Evolutionary conservation across 2,888 invertebrate species (phyloP).

Genomic region (Amiota minor): DNA sequence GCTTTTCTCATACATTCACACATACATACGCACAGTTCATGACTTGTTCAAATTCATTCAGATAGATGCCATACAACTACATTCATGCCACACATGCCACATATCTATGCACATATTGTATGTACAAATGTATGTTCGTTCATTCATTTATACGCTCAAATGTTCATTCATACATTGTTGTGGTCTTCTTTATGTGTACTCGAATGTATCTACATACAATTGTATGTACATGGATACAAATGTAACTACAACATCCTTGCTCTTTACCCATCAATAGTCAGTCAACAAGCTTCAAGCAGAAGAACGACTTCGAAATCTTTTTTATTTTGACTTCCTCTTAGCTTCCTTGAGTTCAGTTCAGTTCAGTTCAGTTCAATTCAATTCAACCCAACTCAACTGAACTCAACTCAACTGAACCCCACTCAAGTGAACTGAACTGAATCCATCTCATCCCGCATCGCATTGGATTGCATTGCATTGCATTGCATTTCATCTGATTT

Average conservation of each 20-base stretch:
- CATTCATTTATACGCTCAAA: slow-evolving; percentile 13
- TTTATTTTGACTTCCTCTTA: not conserved
- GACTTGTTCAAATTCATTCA: slow-evolving; percentile 10
- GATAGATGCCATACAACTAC: not conserved
- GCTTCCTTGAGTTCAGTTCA: not conserved
- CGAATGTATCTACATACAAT: no score
- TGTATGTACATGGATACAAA: no score
- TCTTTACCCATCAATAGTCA: no score
- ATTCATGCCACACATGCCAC: not conserved
- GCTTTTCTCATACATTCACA: slow-evolving; percentile 8
- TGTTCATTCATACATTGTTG: slow-evolving; percentile 23
- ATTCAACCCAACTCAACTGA: not conserved
- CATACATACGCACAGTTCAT: slow-evolving; percentile 12
- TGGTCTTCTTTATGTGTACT: no score
- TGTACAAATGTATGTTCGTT: slow-evolving; percentile 11
- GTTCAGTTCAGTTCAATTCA: no score
- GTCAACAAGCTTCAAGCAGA: no score
- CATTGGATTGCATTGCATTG: not conserved
- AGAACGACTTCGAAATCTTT: no score
- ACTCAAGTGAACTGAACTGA: not conserved
- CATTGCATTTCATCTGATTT: not conserved
- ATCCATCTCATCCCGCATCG: not conserved
- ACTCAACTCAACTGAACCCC: not conserved
- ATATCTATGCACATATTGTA: slow-evolving; percentile 2
- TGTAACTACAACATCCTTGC: no score